Evolutionary conservation across 2,113 vertebrate genomes (phyloP).

Genomic region (Otis tarda): DNA sequence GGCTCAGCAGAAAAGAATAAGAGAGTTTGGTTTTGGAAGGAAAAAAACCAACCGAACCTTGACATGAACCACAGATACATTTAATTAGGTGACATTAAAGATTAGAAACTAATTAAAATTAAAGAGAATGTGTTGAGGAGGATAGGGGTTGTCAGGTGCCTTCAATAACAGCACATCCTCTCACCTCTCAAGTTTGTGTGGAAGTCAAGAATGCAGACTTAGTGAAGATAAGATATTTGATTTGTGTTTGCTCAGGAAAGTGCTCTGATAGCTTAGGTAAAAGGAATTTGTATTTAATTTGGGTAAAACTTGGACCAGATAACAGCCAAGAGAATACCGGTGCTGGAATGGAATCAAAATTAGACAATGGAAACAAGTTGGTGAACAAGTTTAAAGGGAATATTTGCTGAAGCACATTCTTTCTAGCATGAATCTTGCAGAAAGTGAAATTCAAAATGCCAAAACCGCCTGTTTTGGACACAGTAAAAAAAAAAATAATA

Average conservation of each 20-base stretch:
- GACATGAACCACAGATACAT: constrained; percentile 9
- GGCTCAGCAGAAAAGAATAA: constrained; percentile 32
- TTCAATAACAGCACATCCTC: constrained; percentile 25
- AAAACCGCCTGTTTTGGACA: background rate
- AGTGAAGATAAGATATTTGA: constrained; percentile 7
- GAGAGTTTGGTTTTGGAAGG: background rate
- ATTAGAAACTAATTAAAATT: constrained; percentile 16
- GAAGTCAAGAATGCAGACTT: constrained; percentile 20
- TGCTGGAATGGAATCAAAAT: background rate
- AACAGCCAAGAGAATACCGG: background rate
- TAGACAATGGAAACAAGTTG: background rate
- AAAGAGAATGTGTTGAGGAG: background rate
- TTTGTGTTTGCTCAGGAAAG: constrained; percentile 48
- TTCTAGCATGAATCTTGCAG: background rate
- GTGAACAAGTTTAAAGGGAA: background rate
- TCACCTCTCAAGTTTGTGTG: constrained; percentile 1
- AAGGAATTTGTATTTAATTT: constrained; percentile 30
- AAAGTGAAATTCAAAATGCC: background rate
- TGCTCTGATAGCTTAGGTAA: constrained; percentile 29
- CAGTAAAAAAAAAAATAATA: too few species aligned
- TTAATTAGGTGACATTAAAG: constrained; percentile 35
- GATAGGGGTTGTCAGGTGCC: constrained; percentile 3
- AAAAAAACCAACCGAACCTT: background rate
- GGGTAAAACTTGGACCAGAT: constrained; percentile 26
- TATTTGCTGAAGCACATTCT: background rate